Base-by-base conservation (phyloP, 2,113 vertebrate genomes). In the Accipiter cooperii region DNA sequence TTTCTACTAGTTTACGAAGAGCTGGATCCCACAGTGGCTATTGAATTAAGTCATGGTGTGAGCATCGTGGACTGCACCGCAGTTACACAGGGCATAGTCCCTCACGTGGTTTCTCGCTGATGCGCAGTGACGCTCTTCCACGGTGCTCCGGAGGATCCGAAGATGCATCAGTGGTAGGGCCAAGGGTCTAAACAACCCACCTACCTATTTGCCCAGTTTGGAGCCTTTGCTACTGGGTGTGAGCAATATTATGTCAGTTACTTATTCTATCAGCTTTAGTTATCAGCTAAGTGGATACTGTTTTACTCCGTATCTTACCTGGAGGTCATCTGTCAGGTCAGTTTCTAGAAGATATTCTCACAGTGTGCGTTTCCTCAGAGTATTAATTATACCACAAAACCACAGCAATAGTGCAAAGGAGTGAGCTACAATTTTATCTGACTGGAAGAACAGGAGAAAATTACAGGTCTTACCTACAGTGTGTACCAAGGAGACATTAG, bases 271-370 rank as follows among this genome's bases (percentile, higher is more conserved):
- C 87, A 75, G 92, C 94, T 96, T 94, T 88, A 94, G 92, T 63
- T 82, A 90, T 83, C 90, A 95, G 78, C 76, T 92, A 96, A 97
- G 89, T 96, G 81, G 68, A 63, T 86, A 85, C 73, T 96, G 81
- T 71, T 95, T 96, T 95, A 81, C 95, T 95, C 92, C 86, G 57
- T 95, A 94, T 95, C 78, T 83, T 92, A 75, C 89, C 77, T 47
- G 85, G 90, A 97, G 97, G 89, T 97, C 97, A 96, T 95, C 92
- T 97, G 89, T 86, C 89, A 95, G 96, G 95, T 97, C 97, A 97
- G 78, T 91, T 97, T 97, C 95, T 90, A 40, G 77, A 95, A 89
- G 90, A 89, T 83, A 61, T 97, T 96, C 87, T 97, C 98, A 95
- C 96, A 96, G 94, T 89, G 68, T 92, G 84, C 4, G 78, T 97